phyloP scores from a whole-genome alignment of 1,140 invertebrate genomes.

The Neodiprion lecontei region DNA sequence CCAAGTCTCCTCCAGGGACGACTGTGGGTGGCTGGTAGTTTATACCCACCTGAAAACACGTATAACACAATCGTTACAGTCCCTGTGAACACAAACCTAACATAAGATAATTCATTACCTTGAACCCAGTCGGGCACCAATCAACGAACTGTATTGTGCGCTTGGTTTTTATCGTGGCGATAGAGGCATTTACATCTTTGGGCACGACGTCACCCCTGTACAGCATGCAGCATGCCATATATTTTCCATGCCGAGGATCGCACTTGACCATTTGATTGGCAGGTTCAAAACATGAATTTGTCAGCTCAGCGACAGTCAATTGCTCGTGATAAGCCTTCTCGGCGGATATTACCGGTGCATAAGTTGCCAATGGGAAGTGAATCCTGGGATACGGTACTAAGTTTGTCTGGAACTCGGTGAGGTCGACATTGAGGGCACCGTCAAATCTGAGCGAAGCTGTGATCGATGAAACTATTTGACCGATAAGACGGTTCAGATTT shows the following conservation, averaged over 20 bases:
- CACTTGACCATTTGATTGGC: conserved; percentile 73
- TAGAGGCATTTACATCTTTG: conserved; percentile 75
- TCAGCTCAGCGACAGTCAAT: conserved; percentile 67
- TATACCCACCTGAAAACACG: conserved; percentile 64
- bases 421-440: conserved; percentile 43
- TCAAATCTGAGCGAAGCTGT: conserved; percentile 63
- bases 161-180: conserved; percentile 72
- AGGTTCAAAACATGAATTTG: conserved; percentile 75
- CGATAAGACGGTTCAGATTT: conserved; percentile 70
- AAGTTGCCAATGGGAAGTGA: conserved; percentile 69
- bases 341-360: conserved; percentile 66
- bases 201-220: conserved; percentile 71
- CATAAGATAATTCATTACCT: conserved; percentile 41
- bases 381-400: conserved; percentile 68
- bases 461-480: conserved; percentile 70
- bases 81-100: conserved; percentile 59
- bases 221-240: conserved; percentile 72
- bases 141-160: conserved; percentile 69
- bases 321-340: conserved; percentile 67
- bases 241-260: conserved; percentile 64
- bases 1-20: conserved; percentile 69
- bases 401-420: conserved; percentile 73
- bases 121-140: conserved; percentile 70
- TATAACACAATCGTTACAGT: neutral
- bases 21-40: conserved; percentile 72